Evolutionary conservation across 1,140 invertebrate species (phyloP).

Genomic region (Lepidurus packardi): DNA sequence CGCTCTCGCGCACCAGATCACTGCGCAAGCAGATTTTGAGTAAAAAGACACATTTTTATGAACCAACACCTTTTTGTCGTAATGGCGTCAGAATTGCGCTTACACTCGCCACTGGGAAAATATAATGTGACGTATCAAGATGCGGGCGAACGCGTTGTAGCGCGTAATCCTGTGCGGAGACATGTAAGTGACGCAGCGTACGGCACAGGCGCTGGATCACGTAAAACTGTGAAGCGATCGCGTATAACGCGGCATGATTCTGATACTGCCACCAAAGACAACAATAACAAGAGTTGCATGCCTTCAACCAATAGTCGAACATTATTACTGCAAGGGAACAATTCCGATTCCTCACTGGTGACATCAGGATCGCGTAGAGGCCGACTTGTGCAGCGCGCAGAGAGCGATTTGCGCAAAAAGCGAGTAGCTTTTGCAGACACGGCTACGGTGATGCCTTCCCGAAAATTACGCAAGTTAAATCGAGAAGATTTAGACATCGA

Average conservation of each 20-base stretch:
- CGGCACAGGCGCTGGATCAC: background rate
- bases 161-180: background rate
- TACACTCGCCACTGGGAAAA: background rate
- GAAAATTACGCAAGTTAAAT: background rate
- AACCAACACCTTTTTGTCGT: background rate
- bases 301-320: background rate
- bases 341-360: slow-evolving; percentile 1
- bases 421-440: slow-evolving; percentile 25
- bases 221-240: background rate
- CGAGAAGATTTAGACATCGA: background rate
- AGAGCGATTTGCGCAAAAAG: slow-evolving; percentile 30
- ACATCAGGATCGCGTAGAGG: background rate
- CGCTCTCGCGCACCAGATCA: background rate
- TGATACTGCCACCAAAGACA: background rate
- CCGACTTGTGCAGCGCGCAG: slow-evolving; percentile 3
- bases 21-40: background rate
- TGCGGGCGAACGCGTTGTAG: background rate
- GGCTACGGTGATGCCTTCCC: slow-evolving; percentile 21
- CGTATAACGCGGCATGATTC: background rate
- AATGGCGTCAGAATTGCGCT: background rate
- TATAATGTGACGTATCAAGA: slow-evolving; percentile 2
- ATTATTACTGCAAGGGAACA: background rate
- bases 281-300: background rate
- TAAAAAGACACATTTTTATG: background rate
- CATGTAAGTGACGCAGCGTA: slow-evolving; percentile 14